phyloP scores from a whole-genome alignment of 2,888 invertebrate species.

The Andrena bucephala region DNA sequence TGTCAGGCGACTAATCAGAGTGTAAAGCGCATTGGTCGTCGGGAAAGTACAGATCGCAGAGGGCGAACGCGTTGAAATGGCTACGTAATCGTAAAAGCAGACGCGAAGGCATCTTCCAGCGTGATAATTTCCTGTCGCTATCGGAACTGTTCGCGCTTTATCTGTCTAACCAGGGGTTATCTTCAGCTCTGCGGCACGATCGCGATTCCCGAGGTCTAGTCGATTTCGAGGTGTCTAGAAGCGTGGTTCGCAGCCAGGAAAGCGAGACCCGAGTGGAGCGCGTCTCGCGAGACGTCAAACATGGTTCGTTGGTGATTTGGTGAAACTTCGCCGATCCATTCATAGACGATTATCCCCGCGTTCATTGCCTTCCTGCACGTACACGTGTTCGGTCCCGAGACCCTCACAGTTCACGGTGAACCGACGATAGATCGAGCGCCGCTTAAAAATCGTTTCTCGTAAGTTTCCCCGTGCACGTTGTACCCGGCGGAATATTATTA shows the following conservation, averaged over 20 bases:
- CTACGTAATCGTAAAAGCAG: background rate
- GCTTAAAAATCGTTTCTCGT: background rate
- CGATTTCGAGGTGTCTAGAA: background rate
- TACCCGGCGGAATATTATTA: conserved; percentile 29
- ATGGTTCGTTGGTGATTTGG: conserved; percentile 32
- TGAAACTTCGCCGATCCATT: conserved; percentile 37
- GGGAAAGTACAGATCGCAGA: background rate
- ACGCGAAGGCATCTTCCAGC: background rate
- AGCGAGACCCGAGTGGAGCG: background rate
- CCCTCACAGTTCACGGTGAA: background rate
- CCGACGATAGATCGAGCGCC: background rate
- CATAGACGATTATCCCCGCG: background rate
- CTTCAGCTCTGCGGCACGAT: background rate
- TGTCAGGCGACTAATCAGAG: background rate
- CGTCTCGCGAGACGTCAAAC: background rate
- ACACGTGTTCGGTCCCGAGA: background rate
- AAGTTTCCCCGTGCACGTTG: background rate
- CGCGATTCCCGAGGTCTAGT: conserved; percentile 16
- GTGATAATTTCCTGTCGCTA: conserved; percentile 4
- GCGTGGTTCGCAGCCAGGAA: background rate
- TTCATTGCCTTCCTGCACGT: background rate
- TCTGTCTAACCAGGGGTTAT: conserved; percentile 35
- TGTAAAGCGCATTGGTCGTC: background rate
- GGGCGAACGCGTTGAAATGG: background rate
- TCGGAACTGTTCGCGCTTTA: background rate